Evolutionary conservation across 2,888 invertebrate genomes (phyloP).

Genomic region (Chesias legatella): DNA sequence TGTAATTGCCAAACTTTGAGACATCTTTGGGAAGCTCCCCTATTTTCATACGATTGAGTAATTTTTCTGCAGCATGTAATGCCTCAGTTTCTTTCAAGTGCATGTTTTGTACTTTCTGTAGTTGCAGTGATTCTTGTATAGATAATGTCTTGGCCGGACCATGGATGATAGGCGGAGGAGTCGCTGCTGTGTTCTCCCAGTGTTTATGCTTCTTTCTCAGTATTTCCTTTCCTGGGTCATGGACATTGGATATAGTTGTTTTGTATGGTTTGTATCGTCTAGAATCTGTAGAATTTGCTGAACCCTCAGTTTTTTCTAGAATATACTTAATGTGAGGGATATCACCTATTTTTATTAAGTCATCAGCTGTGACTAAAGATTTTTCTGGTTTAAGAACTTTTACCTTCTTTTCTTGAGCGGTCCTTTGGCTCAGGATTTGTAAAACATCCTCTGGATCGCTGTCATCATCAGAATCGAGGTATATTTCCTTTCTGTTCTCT

Average conservation of each 20-base stretch:
- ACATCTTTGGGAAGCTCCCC: constrained; percentile 52
- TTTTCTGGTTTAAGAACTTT: constrained; percentile 65
- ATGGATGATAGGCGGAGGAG: constrained; percentile 80
- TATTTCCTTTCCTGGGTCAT: constrained; percentile 78
- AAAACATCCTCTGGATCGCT: constrained; percentile 81
- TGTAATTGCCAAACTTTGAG: constrained; percentile 58
- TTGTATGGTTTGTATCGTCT: constrained; percentile 79
- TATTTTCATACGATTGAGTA: constrained; percentile 61
- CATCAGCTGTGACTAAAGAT: constrained; percentile 72
- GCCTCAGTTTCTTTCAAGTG: constrained; percentile 74
- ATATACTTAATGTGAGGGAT: constrained; percentile 76
- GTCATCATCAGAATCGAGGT: constrained; percentile 80
- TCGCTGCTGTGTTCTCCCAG: constrained; percentile 83
- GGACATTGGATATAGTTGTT: constrained; percentile 77
- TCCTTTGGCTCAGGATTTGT: constrained; percentile 80
- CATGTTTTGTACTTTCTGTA: constrained; percentile 75
- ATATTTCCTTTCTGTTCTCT: constrained; percentile 41
- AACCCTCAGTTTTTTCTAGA: constrained; percentile 71
- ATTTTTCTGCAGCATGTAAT: constrained; percentile 78
- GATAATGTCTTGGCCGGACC: constrained; percentile 74
- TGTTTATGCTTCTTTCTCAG: constrained; percentile 69
- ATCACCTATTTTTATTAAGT: constrained; percentile 69
- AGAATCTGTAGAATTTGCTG: constrained; percentile 41
- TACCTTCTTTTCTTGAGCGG: constrained; percentile 70
- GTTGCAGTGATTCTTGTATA: constrained; percentile 77